phyloP scores from a whole-genome alignment of 2,888 invertebrate species.

The Villa cingulata region DNA sequence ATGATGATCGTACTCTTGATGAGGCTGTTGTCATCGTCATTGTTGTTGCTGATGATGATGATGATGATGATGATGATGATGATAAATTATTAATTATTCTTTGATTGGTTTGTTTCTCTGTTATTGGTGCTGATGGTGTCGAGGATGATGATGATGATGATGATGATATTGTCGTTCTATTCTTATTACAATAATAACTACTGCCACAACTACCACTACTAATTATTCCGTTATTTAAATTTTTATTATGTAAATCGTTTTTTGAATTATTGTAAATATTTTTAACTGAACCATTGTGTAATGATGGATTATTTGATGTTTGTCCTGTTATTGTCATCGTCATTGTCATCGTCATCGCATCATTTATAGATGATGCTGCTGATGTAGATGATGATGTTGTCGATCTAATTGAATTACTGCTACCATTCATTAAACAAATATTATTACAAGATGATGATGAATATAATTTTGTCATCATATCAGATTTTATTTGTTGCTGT shows the following conservation, averaged over 20 bases:
- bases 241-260: not conserved
- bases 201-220: no score
- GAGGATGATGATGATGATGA: slow-evolving; percentile 4
- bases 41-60: not conserved
- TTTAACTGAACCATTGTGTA: not conserved
- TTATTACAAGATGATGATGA: not conserved
- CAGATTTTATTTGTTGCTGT: not conserved
- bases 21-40: slow-evolving; percentile 9
- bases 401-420: not conserved
- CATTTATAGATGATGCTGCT: not conserved
- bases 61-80: slow-evolving; percentile 6
- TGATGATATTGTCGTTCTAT: not conserved
- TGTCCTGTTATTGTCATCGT: not conserved
- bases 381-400: not conserved
- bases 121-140: slow-evolving; percentile 14
- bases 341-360: not conserved
- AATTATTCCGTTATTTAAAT: slow-evolving; percentile 5
- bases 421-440: not conserved
- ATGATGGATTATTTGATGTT: not conserved
- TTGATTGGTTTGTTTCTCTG: no score
- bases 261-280: not conserved
- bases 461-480: slow-evolving; percentile 1
- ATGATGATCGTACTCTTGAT: slow-evolving; percentile 20
- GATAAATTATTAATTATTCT: not conserved
- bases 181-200: no score